Evolutionary conservation across 2,888 invertebrate genomes (phyloP), one percentile per base, ranked within the genome.

Genomic region (Erebia aethiops): DNA sequence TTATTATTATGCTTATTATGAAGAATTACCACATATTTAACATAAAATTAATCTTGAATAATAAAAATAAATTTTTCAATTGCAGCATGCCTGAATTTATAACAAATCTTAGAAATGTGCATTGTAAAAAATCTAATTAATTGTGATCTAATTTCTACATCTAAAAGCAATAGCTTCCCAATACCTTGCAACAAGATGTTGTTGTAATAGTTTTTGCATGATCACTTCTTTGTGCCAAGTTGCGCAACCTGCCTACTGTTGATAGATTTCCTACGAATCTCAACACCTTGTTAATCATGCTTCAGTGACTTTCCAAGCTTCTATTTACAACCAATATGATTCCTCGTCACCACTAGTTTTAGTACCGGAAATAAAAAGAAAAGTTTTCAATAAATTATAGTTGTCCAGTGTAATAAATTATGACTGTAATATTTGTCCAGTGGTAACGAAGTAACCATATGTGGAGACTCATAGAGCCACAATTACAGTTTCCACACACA

Each of bases 171-270:
- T 46, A 54, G n/a, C 68, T 61, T 68, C 63, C 69, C 71, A 90
- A 83, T 92, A 92, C 92, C 92, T 93, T 88, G 78, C 79, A 85
- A 74, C 82, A 84, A 85, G 89, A 82, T 77, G 91, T 82, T 87
- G 92, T 91, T 79, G 90, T 75, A 91, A 92, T 85, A 78, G 73
- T 84, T 83, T 88, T 91, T 81, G 86, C 82, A 82, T 86, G 81
- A 87, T 81, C 79, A 74, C 79, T 81, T 78, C 81, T 84, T 72
- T 80, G 75, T 77, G 79, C 71, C 57, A 78, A 70, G 73, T 90
- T 91, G 82, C 81, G 83, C 77, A 89, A 89, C 78, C 75, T 78
- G 77, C 85, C 74, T 75, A 81, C 76, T 75, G 77, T 82, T 78
- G 78, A 77, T 78, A 71, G 81, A 75, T 76, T 85, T 81, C 83